Base-by-base conservation (phyloP, 2,113 vertebrate genomes). In the Neodon shergylaensis region DNA sequence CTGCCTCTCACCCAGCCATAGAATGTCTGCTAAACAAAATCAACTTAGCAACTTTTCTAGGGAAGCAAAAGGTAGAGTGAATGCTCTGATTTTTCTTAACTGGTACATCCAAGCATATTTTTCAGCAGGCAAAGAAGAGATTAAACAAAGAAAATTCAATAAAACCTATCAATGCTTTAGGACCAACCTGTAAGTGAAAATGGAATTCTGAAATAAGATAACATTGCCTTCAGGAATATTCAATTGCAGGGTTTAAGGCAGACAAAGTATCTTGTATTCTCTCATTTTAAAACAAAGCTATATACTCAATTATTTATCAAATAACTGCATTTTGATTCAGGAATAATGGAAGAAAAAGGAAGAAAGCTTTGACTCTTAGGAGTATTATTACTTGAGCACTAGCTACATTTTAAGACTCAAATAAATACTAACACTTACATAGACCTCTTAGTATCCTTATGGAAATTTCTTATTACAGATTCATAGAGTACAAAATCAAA, bases 61-160 rank as follows among this genome's bases (percentile, higher is more conserved):
- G 63, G 76, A 97, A 96, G 95, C 88, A 97, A 96, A 96, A 92
- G 88, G 63, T 74, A 96, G 65, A 95, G 73, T 61, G 96, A 95
- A 74, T 95, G 91, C 81, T 89, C 76, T 88, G 10, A 92, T 91
- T 96, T 96, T 93, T 95, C 90, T 96, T 95, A 96, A 96, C 58
- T 92, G 95, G 92, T 74, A 96, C 95, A 96, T 96, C 94, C 88
- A 96, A 95, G 88, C 90, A 91, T 87, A 83, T 89, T 96, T 97
- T 91, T 83, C 76, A 94, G 73, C 92, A 88, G 58, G 76, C 0
- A 2, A 95, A 0, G 0, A 94, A 96, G 83, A 96, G 91, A 97
- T 95, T 97, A 96, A 96, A 92, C 95, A 91, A 96, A 95, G 90
- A 95, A 97, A 97, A 94, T 97, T 39, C 68, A 95, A 97, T 97